Conservation (phyloP, 2,113 vertebrate genomes). For the Xiphophorus couchianus region DNA sequence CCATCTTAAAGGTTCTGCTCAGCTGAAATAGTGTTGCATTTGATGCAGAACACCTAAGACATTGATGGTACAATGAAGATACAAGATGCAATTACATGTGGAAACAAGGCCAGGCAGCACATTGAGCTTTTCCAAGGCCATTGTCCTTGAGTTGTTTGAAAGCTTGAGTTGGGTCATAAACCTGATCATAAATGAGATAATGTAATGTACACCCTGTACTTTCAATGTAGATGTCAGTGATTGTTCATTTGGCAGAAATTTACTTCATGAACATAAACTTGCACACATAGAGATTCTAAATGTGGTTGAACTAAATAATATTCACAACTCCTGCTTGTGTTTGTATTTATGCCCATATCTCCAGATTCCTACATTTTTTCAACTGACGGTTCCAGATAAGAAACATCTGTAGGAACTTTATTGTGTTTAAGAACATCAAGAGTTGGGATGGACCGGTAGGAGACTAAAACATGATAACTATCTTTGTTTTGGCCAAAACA, state of each 20-base stretch:
- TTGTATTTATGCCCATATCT: neutral
- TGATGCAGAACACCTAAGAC: constrained; percentile 43
- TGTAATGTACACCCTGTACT: constrained; percentile 6
- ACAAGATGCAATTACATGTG: neutral
- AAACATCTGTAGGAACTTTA: neutral
- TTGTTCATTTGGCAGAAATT: constrained; percentile 3
- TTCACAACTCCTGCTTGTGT: neutral
- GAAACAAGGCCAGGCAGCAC: neutral
- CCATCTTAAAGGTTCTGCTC: constrained; percentile 20
- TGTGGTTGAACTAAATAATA: neutral
- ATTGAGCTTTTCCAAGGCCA: neutral
- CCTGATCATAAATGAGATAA: constrained; percentile 1
- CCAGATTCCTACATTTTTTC: constrained; percentile 2
- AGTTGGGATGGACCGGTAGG: neutral
- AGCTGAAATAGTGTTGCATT: constrained; percentile 57
- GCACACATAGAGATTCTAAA: constrained; percentile 7
- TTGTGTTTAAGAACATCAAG: neutral
- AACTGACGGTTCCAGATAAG: neutral
- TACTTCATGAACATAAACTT: neutral
- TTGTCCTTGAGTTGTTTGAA: constrained; percentile 1
- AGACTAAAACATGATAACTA: neutral
- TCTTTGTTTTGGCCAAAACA: neutral
- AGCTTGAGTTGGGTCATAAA: constrained; percentile 2
- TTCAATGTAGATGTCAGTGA: constrained; percentile 5
- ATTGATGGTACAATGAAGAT: constrained; percentile 29